A percentile compares a stretch with the other conserved stretches of the same genome.
Evolutionary conservation across 1,140 invertebrate genomes (phyloP).

Genomic region (Doryteuthis pealeii): DNA sequence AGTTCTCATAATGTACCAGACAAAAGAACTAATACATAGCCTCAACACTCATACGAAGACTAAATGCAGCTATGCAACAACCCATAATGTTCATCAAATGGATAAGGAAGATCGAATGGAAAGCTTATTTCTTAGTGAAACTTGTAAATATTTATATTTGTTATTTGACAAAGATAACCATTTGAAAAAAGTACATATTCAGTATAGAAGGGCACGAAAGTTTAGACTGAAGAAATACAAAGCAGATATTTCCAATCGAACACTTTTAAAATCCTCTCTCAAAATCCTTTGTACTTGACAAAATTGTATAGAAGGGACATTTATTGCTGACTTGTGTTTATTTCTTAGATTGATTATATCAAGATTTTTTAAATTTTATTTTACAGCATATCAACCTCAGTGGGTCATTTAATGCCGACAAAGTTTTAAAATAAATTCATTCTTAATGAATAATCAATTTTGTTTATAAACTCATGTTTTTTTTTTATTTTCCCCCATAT

Average conservation of each 20-base stretch:
- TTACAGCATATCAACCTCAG: too few species aligned
- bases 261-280: conserved; percentile 11
- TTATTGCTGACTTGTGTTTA: too few species aligned
- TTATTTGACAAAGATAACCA: conserved; percentile 72
- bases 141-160: conserved; percentile 95
- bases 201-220: conserved; percentile 70
- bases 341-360: too few species aligned
- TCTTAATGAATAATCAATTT: too few species aligned
- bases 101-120: conserved; percentile 98
- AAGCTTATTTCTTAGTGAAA: conserved; percentile 97
- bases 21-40: conserved; percentile 67
- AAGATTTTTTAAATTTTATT: too few species aligned
- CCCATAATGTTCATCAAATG: conserved; percentile 84
- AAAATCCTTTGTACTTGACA: too few species aligned
- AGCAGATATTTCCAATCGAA: conserved; percentile 10
- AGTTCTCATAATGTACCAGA: too few species aligned
- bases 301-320: too few species aligned
- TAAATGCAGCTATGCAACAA: conserved; percentile 71
- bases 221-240: conserved; percentile 56
- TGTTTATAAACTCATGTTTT: too few species aligned
- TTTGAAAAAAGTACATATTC: conserved; percentile 69
- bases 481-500: too few species aligned
- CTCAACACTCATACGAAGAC: conserved; percentile 67
- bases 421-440: too few species aligned
- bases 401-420: too few species aligned